Evolutionary conservation across 2,113 vertebrate species (phyloP), one percentile per base, ranked within the genome.

Genomic region (Neoarius graeffei): DNA sequence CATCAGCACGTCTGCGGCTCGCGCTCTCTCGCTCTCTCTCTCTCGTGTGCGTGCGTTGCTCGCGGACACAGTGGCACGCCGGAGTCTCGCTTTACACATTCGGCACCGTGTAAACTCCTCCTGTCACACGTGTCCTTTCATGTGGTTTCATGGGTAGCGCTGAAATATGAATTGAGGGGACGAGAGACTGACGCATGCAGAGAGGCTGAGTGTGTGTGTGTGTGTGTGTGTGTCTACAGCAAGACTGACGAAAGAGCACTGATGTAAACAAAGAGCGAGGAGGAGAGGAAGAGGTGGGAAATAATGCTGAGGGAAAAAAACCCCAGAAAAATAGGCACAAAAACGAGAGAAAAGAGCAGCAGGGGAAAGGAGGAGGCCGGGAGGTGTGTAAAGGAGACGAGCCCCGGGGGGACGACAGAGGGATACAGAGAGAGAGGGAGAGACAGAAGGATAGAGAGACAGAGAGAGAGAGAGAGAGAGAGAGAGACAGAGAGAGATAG

Each of bases 381-480:
- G 62, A 69, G 87, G 83, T 85, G 90, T 86, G 91, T 87, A 90
- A 91, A 90, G 86, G 91, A 91, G 71, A 93, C 87, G 87, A 93
- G 89, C 87, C 93, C 91, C 89, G 54, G 48, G 91, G 91, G 90
- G 91, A 85, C 85, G 52, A 89, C 2, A 35, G 27, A 71, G 9
- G n/a, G 9, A 23, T 42, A 4, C 82, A 91, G 89, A 86, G 35
- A 17, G 3, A 2, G 13, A 60, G 69, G 57, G 60, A 17, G 30
- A 1, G 35, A 35, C 1, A 69, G 56, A 74, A 60, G 52, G 74
- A 50, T 23, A 11, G 20, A 25, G 64, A 54, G 52, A 6, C n/a
- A n/a, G n/a, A 1, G 35, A 35, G 35, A 69, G 56, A 74, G 73
- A 60, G 74, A 50, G 30, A 11, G 20, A 25, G 64, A 54, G 52